A percentile compares a stretch with the other conserved stretches of the same genome.
Evolutionary conservation across 2,113 vertebrate species (phyloP).

Genomic region (Nerophis ophidion): DNA sequence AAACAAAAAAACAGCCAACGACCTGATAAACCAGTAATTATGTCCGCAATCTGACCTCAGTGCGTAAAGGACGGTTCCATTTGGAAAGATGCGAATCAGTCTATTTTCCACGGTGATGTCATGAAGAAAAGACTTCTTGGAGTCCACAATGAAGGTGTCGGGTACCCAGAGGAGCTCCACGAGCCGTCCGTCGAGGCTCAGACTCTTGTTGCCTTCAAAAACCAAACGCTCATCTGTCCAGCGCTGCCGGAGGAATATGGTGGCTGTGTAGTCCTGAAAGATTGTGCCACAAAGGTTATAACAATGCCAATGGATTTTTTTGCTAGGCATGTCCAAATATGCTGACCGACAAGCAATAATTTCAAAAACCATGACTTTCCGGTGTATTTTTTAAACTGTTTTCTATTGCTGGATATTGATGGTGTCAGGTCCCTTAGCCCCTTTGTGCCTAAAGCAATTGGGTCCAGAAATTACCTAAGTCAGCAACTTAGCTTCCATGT

Average conservation of each 20-base stretch:
- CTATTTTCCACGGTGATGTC: slow-evolving; percentile 89
- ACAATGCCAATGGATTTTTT: slow-evolving; percentile 1
- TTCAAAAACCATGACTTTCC: slow-evolving; percentile 19
- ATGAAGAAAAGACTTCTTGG: slow-evolving; percentile 88
- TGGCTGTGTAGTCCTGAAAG: slow-evolving; percentile 82
- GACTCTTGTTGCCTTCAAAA: slow-evolving; percentile 85
- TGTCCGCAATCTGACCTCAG: slow-evolving; percentile 67
- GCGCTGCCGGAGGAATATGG: slow-evolving; percentile 85
- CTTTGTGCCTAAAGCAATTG: slow-evolving; percentile 19
- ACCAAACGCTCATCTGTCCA: slow-evolving; percentile 87
- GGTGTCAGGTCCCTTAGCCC: slow-evolving; percentile 21
- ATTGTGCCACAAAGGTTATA: slow-evolving; percentile 20
- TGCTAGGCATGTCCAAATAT: slow-evolving; percentile 14
- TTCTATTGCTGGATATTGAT: slow-evolving; percentile 20
- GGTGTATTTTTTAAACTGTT: not conserved
- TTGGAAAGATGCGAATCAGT: slow-evolving; percentile 88
- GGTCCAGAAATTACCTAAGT: slow-evolving; percentile 21
- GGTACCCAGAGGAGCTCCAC: slow-evolving; percentile 90
- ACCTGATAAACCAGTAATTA: not conserved
- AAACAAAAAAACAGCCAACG: slow-evolving; percentile 8
- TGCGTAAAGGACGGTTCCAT: slow-evolving; percentile 86
- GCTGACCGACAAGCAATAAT: slow-evolving; percentile 15
- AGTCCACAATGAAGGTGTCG: slow-evolving; percentile 88
- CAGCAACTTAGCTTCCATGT: slow-evolving; percentile 21
- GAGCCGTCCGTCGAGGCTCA: slow-evolving; percentile 84